Evolutionary conservation across 2,797 vertebrate species (phyloP).

Genomic region (Hipposideros larvatus): DNA sequence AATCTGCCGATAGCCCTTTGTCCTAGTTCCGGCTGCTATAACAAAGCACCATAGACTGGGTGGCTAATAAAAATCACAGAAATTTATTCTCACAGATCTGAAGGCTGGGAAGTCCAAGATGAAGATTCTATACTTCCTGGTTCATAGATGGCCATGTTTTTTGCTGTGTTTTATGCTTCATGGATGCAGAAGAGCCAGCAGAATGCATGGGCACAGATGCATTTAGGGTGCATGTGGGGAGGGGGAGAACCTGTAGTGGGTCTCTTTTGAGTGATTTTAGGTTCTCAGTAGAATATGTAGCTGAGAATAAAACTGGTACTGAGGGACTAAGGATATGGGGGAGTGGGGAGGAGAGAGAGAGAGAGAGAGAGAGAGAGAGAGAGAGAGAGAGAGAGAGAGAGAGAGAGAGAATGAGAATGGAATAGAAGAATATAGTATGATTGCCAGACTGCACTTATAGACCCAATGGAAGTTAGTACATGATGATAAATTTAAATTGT

Average conservation of each 20-base stretch:
- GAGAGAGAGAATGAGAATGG: neutral
- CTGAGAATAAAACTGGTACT: neutral
- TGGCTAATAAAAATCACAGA: neutral
- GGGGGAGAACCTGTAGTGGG: neutral
- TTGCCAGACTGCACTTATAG: too few species aligned
- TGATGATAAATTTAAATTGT: neutral
- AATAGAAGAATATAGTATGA: neutral
- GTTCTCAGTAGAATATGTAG: neutral
- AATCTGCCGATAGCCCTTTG: neutral
- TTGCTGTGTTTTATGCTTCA: neutral
- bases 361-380: neutral
- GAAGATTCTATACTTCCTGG: neutral
- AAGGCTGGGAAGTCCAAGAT: neutral
- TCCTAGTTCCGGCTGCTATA: neutral
- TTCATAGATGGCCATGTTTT: neutral
- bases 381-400: neutral
- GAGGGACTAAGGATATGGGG: neutral
- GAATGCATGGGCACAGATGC: fast-evolving
- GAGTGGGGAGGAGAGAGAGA: neutral
- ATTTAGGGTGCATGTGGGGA: too few species aligned
- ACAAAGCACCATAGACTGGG: neutral
- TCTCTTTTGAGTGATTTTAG: neutral
- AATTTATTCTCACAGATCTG: neutral
- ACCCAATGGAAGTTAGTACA: neutral
- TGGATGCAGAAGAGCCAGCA: neutral